phyloP scores from a whole-genome alignment of 1,140 invertebrate species.

The Leptinotarsa texana region DNA sequence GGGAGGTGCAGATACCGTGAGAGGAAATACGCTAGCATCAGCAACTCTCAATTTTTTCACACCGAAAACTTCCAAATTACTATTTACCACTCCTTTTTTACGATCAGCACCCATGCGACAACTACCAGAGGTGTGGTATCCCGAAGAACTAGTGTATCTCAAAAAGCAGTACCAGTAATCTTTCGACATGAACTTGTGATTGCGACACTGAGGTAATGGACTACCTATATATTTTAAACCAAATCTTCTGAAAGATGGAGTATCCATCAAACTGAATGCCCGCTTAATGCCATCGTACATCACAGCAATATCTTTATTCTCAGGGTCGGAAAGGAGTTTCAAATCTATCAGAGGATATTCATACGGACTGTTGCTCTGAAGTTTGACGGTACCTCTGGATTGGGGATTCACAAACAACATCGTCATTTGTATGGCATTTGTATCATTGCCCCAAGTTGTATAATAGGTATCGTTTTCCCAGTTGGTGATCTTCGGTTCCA shows the following conservation, averaged over 20 bases:
- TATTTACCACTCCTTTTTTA: constrained; percentile 36
- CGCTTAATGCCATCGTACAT: constrained; percentile 42
- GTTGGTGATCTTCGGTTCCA: not conserved
- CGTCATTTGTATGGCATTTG: constrained; percentile 18
- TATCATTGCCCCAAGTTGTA: constrained; percentile 4
- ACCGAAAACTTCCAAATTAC: constrained; percentile 38
- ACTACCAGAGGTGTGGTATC: constrained; percentile 50
- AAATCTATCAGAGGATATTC: constrained; percentile 78
- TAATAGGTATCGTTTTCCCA: not conserved
- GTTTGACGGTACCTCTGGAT: constrained; percentile 71
- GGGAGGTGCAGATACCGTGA: constrained; percentile 52
- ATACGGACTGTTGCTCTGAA: constrained; percentile 70
- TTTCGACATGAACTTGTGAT: constrained; percentile 24
- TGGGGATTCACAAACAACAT: constrained; percentile 64
- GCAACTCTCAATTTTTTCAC: constrained; percentile 44
- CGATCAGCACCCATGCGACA: constrained; percentile 46
- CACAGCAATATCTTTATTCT: constrained; percentile 68
- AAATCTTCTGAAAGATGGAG: constrained; percentile 63
- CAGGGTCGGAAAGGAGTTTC: constrained; percentile 70
- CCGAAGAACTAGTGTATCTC: constrained; percentile 39
- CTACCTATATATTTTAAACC: constrained; percentile 63
- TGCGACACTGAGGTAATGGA: constrained; percentile 64
- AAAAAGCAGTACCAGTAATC: constrained; percentile 50
- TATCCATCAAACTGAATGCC: constrained; percentile 62
- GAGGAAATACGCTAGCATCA: constrained; percentile 48